Evolutionary conservation across 1,140 invertebrate species (phyloP), one percentile per base, ranked within the genome.

Genomic region (Drosophila azteca): DNA sequence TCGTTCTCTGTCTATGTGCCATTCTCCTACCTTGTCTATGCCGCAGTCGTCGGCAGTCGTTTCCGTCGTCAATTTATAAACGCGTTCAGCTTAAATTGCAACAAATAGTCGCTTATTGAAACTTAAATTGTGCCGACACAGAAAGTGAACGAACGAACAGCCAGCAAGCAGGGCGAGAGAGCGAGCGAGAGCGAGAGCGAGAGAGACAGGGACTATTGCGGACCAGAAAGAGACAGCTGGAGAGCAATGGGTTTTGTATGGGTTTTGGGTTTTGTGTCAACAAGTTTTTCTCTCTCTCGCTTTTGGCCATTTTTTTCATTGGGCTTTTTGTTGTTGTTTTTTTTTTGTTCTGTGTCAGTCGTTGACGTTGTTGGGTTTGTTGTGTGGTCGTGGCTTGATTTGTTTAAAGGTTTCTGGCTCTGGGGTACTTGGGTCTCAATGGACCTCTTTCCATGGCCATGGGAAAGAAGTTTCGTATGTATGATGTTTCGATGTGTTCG

Each of bases 61-160:
- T 88, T 76, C 71, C 79, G 75, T 77, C 83, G 68, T 88, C 83
- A 88, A 88, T 88, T 88, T 88, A 88, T 89, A 83, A 88, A 88
- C 71, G 84, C 83, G 83, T 88, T 88, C 83, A 83, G 84, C 68
- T 88, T 88, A 88, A 88, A 88, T 88, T 88, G 83, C 83, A 88
- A 88, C 83, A 88, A 88, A 88, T 88, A 88, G 83, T 88, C 83
- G 83, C 83, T 83, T 87, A 88, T 88, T 88, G 83, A 89, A 88
- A 83, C 83, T 88, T 89, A 88, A 88, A 88, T 88, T 88, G 83
- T 83, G 79, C 82, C 79, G 83, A 89, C 83, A 76, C 61, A 62
- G 78, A 82, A 85, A 71, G 82, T 71, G 77, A 85, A 78, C 59
- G 81, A 48, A 8, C 43, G 41, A 8, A 31, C 22, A 26, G 55